Conservation (phyloP, 2,113 vertebrate species). For the Notiomystis cincta region DNA sequence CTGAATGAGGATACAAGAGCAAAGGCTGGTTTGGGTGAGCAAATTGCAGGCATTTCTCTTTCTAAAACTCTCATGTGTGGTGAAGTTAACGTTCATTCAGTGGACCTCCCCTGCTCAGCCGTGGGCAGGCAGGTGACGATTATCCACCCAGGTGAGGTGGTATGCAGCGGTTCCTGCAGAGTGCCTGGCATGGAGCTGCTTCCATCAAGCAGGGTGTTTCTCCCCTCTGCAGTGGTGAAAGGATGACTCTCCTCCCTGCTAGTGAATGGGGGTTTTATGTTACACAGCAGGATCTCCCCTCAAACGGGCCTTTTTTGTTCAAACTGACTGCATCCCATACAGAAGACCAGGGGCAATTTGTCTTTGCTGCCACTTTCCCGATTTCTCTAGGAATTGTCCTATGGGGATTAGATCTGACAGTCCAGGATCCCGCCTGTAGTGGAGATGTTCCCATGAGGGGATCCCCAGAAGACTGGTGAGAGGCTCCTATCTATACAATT, state of each 20-base stretch:
- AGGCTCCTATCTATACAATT: not conserved
- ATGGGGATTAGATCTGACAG: not conserved
- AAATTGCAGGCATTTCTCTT: not conserved
- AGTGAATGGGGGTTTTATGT: not conserved
- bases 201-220: not conserved
- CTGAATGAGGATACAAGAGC: not conserved
- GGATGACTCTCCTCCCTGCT: not conserved
- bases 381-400: not conserved
- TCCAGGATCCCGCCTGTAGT: not conserved
- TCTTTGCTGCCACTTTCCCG: not conserved
- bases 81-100: not conserved
- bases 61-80: fast-evolving
- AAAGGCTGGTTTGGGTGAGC: not conserved
- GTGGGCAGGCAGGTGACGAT: not conserved
- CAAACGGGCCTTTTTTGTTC: not conserved
- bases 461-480: not conserved
- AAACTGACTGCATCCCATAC: not conserved
- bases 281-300: not conserved
- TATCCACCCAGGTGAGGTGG: not conserved
- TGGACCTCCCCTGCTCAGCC: not conserved
- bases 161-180: not conserved
- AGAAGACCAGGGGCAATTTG: not conserved
- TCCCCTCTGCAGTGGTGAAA: not conserved
- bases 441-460: not conserved
- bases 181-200: not conserved